These are phyloP conservation scores for Dryocosmus kuriphilus DNA, from an alignment of 2,888 invertebrate species.

Conservation along the genomic window DNA sequence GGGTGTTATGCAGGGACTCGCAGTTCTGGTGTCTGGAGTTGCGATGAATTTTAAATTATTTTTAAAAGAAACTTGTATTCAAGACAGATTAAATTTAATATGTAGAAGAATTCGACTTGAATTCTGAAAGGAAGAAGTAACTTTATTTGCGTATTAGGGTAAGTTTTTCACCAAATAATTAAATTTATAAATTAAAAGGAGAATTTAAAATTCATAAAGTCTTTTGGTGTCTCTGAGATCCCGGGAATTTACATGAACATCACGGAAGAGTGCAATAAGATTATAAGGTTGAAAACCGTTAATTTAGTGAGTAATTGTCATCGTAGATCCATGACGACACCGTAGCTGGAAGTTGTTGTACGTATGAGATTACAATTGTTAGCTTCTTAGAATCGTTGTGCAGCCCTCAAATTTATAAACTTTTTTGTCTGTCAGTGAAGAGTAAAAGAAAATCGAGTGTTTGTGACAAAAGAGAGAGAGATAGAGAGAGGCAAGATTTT, in stretches of 20 bases:
- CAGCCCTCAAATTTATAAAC: constrained; percentile 21
- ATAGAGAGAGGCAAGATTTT: neutral
- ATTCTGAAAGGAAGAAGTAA: neutral
- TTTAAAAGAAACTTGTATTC: neutral
- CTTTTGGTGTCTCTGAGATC: neutral
- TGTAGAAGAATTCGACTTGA: neutral
- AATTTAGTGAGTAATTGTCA: constrained; percentile 5
- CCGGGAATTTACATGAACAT: neutral
- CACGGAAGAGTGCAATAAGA: constrained; percentile 1
- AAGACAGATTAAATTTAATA: neutral
- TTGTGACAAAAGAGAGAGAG: neutral
- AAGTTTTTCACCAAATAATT: constrained; percentile 7
- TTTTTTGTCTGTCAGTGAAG: constrained; percentile 15
- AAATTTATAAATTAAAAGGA: neutral
- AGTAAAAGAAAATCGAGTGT: constrained; percentile 24
- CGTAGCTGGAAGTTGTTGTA: constrained; percentile 39
- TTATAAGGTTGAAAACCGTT: neutral
- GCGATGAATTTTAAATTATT: neutral
- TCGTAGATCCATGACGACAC: constrained; percentile 12
- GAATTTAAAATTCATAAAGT: neutral
- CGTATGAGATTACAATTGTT: constrained; percentile 45
- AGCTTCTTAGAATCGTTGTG: constrained; percentile 36
- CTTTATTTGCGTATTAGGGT: neutral
- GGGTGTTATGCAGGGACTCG: constrained; percentile 33
- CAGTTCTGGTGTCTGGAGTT: constrained; percentile 34